Percentiles rank a stretch among this genome's conserved stretches.
Conservation (phyloP, 2,113 vertebrate species). For the Mugil cephalus region DNA sequence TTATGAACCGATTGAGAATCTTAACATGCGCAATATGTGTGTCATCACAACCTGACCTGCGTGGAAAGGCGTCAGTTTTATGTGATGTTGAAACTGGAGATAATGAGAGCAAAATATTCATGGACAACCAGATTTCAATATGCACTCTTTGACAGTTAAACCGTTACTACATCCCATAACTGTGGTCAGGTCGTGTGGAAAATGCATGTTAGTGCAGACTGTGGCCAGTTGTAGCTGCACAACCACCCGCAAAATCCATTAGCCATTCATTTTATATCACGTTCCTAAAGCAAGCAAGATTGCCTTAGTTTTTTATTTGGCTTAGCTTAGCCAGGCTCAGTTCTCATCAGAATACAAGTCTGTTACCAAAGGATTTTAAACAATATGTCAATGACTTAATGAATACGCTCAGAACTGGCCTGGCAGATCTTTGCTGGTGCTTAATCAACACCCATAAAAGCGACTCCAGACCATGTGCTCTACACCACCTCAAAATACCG, state of each 20-base stretch:
- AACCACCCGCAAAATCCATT: neutral
- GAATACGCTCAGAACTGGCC: no score
- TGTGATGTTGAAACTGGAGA: constrained; percentile 19
- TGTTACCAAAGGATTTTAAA: no score
- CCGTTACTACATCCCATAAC: constrained; percentile 7
- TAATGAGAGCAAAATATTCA: neutral
- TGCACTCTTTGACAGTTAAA: constrained; percentile 6
- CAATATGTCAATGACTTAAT: no score
- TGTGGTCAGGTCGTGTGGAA: constrained; percentile 11
- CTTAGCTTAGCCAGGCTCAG: no score
- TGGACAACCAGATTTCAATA: neutral
- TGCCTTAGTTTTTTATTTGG: no score
- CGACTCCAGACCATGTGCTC: no score
- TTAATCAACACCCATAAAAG: no score
- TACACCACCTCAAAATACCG: no score
- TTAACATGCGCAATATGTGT: constrained; percentile 29
- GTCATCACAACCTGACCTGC: constrained; percentile 17
- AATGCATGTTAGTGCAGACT: neutral
- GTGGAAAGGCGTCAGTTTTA: constrained; percentile 32
- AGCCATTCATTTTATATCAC: neutral
- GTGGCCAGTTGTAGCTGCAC: neutral
- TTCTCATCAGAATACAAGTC: no score
- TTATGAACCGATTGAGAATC: constrained; percentile 14
- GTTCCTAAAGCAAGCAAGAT: neutral
- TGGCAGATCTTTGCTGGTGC: no score